These are phyloP conservation scores for Catharus fuscescens DNA, from an alignment of 2,113 vertebrate species.

Conservation along the genomic window DNA sequence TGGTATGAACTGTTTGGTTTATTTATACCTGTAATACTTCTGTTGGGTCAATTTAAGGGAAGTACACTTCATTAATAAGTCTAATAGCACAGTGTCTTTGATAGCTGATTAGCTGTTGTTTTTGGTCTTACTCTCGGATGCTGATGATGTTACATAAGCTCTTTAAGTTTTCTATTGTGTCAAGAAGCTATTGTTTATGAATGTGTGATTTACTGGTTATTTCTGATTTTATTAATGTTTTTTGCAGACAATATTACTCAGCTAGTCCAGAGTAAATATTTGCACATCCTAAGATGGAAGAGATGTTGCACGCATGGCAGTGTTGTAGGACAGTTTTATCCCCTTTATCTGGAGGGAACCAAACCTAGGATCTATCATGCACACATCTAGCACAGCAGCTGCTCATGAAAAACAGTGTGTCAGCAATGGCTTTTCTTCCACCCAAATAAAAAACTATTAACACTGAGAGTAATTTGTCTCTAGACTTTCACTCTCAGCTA, in stretches of 20 bases:
- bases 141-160: neutral
- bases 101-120: neutral
- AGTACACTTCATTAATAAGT: neutral
- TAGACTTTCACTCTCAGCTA: neutral
- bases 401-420: neutral
- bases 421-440: neutral
- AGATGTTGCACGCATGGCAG: conserved; percentile 58
- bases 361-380: neutral
- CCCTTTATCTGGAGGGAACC: conserved; percentile 75
- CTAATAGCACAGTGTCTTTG: neutral
- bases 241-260: conserved; percentile 66
- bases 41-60: neutral
- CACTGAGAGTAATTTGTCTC: neutral
- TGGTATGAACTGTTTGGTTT: neutral
- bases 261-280: conserved; percentile 69
- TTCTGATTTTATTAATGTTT: conserved; percentile 53
- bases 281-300: conserved; percentile 80
- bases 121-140: neutral
- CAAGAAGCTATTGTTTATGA: neutral
- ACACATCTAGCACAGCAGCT: neutral
- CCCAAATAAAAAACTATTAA: neutral
- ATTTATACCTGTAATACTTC: neutral
- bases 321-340: conserved; percentile 73
- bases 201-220: neutral
- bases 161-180: neutral